Percentiles rank a stretch among this genome's conserved stretches.
These are phyloP conservation scores for Conus canariensis DNA, from an alignment of 2,888 invertebrate genomes.

Conservation along the genomic window DNA sequence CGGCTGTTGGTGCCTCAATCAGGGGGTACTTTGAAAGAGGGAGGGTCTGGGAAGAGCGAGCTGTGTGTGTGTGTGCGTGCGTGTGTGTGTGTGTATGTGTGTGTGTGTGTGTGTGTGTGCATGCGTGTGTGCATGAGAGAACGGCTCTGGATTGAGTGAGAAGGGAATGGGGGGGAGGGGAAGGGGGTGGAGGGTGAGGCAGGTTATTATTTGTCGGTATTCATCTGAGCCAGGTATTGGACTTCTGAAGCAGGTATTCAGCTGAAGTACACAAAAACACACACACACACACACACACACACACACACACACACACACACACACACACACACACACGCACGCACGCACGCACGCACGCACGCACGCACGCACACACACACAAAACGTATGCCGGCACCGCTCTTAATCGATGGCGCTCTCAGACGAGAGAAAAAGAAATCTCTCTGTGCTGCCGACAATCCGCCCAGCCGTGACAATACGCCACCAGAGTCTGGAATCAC, in stretches of 20 bases:
- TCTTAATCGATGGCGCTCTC: too few species aligned
- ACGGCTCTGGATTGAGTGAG: background rate
- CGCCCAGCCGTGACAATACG: too few species aligned
- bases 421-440: too few species aligned
- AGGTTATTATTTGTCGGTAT: too few species aligned
- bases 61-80: background rate
- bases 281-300: conserved; percentile 15
- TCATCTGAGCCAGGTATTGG: too few species aligned
- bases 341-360: conserved; percentile 29
- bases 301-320: conserved; percentile 35
- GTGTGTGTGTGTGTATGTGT: background rate
- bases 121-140: background rate
- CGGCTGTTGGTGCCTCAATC: too few species aligned
- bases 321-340: conserved; percentile 35
- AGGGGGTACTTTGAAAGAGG: too few species aligned
- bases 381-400: too few species aligned
- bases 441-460: background rate
- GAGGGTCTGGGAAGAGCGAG: too few species aligned
- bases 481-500: too few species aligned
- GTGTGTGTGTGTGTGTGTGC: background rate
- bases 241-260: too few species aligned
- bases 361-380: conserved; percentile 20
- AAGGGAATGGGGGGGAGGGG: too few species aligned
- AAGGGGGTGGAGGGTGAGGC: background rate
- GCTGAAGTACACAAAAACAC: background rate